phyloP scores from a whole-genome alignment of 2,113 vertebrate species.

The Aplodontia rufa region DNA sequence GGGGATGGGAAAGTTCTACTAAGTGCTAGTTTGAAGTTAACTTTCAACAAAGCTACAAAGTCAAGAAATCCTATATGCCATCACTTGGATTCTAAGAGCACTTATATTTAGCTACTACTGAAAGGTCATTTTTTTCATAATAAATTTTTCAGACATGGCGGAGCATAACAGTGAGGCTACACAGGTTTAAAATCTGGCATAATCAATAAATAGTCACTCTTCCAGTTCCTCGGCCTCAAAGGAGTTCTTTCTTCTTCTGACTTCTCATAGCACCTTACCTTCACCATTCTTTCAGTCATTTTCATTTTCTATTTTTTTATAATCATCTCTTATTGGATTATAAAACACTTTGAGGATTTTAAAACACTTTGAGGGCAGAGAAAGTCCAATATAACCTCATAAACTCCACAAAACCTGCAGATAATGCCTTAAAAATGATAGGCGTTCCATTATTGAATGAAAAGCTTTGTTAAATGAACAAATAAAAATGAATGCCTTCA shows the following conservation, averaged over 20 bases:
- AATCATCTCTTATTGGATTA: background rate
- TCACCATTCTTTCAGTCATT: background rate
- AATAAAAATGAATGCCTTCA: background rate
- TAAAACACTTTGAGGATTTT: too few species aligned
- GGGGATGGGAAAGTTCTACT: background rate
- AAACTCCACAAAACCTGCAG: background rate
- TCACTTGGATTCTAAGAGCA: background rate
- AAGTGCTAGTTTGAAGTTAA: slow-evolving; percentile 2
- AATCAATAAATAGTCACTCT: background rate
- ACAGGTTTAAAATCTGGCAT: background rate
- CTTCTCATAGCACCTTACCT: background rate
- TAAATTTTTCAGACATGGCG: background rate
- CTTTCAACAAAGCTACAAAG: background rate
- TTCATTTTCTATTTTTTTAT: background rate
- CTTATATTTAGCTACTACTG: background rate
- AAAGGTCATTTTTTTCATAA: background rate
- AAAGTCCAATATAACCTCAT: background rate
- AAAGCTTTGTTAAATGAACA: background rate
- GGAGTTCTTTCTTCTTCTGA: background rate
- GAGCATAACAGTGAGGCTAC: background rate
- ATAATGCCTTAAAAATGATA: background rate
- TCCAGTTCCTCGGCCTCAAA: background rate
- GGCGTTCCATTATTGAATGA: background rate
- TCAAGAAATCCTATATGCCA: background rate
- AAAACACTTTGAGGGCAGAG: background rate